Percentiles rank a stretch among this genome's conserved stretches.
Evolutionary conservation across 2,888 invertebrate genomes (phyloP).

Genomic region (Drosophila subquinaria): DNA sequence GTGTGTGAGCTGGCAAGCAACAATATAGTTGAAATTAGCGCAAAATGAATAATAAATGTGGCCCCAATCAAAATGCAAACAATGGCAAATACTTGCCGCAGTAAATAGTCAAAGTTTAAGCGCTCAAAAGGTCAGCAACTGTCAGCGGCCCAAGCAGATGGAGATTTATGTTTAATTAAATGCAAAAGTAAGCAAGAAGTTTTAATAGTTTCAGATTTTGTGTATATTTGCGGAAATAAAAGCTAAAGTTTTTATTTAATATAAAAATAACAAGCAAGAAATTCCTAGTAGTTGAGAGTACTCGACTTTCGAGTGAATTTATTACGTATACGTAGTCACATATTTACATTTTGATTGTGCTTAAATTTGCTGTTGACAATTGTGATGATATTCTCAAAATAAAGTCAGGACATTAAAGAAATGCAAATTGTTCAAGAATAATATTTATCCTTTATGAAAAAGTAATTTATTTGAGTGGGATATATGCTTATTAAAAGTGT

Average conservation of each 20-base stretch:
- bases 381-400: not conserved
- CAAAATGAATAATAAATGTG: constrained; percentile 78
- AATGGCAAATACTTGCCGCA: constrained; percentile 21
- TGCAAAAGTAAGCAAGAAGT: constrained; percentile 9
- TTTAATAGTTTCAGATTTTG: constrained; percentile 14
- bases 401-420: not conserved
- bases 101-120: constrained; percentile 24
- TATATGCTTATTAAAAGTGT: not conserved
- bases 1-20: constrained; percentile 42
- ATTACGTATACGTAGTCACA: constrained; percentile 7
- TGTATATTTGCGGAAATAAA: constrained; percentile 1
- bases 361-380: not conserved
- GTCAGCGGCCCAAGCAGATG: constrained; percentile 8
- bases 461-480: no score
- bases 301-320: not conserved
- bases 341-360: not conserved
- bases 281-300: not conserved
- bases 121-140: constrained; percentile 24
- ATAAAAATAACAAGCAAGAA: constrained; percentile 6
- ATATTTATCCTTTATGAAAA: no score
- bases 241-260: not conserved
- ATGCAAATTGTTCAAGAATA: not conserved
- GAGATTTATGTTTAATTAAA: constrained; percentile 30
- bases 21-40: constrained; percentile 75
- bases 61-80: constrained; percentile 65